These are phyloP conservation scores for Chaetogeoica ovagalla DNA, from an alignment of 2,888 invertebrate genomes.

Conservation along the genomic window DNA sequence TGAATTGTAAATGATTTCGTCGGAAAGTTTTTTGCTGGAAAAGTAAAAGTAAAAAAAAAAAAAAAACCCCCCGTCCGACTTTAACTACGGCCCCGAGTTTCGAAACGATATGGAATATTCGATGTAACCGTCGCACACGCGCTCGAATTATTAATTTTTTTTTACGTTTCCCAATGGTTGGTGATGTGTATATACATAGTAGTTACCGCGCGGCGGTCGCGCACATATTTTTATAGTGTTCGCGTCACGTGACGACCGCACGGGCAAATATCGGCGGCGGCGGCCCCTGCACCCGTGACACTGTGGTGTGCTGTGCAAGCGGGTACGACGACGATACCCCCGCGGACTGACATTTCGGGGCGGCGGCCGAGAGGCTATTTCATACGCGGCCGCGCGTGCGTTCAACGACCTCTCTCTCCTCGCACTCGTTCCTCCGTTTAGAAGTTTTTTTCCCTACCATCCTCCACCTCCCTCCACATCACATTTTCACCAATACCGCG, in stretches of 20 bases:
- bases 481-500: not conserved
- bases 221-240: not conserved
- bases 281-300: not conserved
- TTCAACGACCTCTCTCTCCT: conserved; percentile 48
- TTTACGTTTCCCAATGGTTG: no score
- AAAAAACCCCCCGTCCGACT: no score
- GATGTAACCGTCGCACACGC: no score
- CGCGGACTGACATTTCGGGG: conserved; percentile 29
- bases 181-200: no score
- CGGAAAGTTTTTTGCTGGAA: no score
- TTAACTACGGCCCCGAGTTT: no score
- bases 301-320: not conserved
- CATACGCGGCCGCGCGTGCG: conserved; percentile 45
- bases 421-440: conserved; percentile 13
- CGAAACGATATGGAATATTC: no score
- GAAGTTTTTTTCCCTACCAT: not conserved
- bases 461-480: no score
- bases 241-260: conserved; percentile 31
- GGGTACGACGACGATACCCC: not conserved
- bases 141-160: no score
- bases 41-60: no score
- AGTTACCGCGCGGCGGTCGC: no score
- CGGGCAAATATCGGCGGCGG: not conserved
- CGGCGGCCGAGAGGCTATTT: not conserved
- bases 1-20: no score